Evolutionary conservation across 2,888 invertebrate genomes (phyloP).

Genomic region (Nemotelus nigrinus): DNA sequence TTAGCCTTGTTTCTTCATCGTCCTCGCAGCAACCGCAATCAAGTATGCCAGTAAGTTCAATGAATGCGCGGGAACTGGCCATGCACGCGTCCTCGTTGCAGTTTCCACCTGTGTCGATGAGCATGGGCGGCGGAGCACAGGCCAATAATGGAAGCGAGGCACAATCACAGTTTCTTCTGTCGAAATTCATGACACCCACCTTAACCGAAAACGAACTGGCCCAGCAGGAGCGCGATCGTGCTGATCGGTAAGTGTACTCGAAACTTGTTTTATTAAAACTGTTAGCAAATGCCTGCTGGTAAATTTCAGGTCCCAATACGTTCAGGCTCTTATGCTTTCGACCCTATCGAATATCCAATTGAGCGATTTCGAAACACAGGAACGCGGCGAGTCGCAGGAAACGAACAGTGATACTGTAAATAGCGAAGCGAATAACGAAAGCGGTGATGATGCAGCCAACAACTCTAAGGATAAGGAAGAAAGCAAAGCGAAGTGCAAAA

Average conservation of each 20-base stretch:
- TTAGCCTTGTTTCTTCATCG: slow-evolving; percentile 57
- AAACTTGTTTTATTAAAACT: background rate
- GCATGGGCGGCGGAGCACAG: slow-evolving; percentile 55
- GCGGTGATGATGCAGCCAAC: slow-evolving; percentile 47
- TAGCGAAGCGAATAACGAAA: slow-evolving; percentile 58
- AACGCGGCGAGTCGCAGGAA: slow-evolving; percentile 56
- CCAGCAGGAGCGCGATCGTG: slow-evolving; percentile 68
- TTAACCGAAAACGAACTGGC: slow-evolving; percentile 68
- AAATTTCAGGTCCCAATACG: slow-evolving; percentile 68
- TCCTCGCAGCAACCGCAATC: slow-evolving; percentile 62
- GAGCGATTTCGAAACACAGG: slow-evolving; percentile 54
- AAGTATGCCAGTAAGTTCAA: slow-evolving; percentile 61
- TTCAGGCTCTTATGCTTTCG: slow-evolving; percentile 75
- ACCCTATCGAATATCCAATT: slow-evolving; percentile 65
- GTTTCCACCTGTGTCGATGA: slow-evolving; percentile 56
- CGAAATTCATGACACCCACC: slow-evolving; percentile 68
- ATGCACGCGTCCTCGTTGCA: slow-evolving; percentile 55
- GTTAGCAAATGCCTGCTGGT: background rate
- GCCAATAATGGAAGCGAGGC: slow-evolving; percentile 53
- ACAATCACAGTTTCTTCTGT: slow-evolving; percentile 62
- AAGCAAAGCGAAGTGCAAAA: slow-evolving; percentile 48
- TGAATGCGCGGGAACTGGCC: slow-evolving; percentile 63
- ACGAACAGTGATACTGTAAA: slow-evolving; percentile 64
- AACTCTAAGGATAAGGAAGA: slow-evolving; percentile 51
- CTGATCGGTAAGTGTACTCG: slow-evolving; percentile 65